Evolutionary conservation across 2,113 vertebrate species (phyloP), one percentile per base, ranked within the genome.

Genomic region (Pitta sordida): DNA sequence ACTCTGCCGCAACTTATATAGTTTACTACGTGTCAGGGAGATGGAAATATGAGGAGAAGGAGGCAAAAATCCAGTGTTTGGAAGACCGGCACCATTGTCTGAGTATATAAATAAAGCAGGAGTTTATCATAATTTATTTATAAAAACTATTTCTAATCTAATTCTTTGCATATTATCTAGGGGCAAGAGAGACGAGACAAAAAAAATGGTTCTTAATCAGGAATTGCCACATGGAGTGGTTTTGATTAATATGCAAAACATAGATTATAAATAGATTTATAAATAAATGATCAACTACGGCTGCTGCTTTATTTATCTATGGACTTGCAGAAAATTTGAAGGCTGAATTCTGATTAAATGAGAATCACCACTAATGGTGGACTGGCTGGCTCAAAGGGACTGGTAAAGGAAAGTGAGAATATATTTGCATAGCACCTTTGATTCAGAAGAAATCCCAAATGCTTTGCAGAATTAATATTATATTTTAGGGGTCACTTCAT

Each of bases 61-160:
- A 77, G 15, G 14, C 14, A 81, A n/a, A 49, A 63, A 65, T 30
- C 24, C 80, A 86, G 48, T 13, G 16, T 82, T 85, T 76, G 56
- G 83, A 90, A 82, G 86, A 92, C 74, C 65, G 53, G 79, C n/a
- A 93, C 62, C 46, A 82, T 64, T 83, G 56, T 88, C 94, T 94
- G 82, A 89, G 70, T 83, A 79, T 86, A 96, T 94, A 95, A 94
- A 96, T 97, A 95, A 97, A 92, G 94, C 51, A 96, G 52, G 81
- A 96, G 77, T 93, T 95, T 92, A 97, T 97, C 74, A 97, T 97
- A 43, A 97, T 97, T 97, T 97, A 97, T 97, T 97, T 95, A 96
- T 97, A 94, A 97, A 90, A 94, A 93, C 74, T 95, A 97, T 97
- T 97, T 97, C 97, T 97, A 94, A 96, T 96, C 91, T 96, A 97